These are phyloP conservation scores for Amorpha juglandis DNA, from an alignment of 2,888 invertebrate genomes.

Conservation along the genomic window DNA sequence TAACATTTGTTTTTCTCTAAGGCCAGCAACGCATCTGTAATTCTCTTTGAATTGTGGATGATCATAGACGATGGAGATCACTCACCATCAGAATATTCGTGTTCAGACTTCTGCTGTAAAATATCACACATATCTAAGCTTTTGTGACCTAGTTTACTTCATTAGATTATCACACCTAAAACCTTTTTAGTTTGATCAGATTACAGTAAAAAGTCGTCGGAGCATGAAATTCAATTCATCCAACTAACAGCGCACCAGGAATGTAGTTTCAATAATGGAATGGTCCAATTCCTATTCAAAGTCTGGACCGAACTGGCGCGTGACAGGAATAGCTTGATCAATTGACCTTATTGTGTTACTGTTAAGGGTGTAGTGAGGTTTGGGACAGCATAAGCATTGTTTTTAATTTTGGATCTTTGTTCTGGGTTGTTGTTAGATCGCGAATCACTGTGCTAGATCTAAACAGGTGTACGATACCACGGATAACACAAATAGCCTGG, in stretches of 20 bases:
- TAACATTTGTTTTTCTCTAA: too few relatives aligned
- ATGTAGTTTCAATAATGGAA: slow-evolving; percentile 26
- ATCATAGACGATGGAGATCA: too few relatives aligned
- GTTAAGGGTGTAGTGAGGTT: slow-evolving; percentile 20
- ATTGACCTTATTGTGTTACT: slow-evolving; percentile 39
- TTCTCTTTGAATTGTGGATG: too few relatives aligned
- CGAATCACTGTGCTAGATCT: too few relatives aligned
- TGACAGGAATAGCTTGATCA: slow-evolving; percentile 35
- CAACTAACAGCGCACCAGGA: slow-evolving; percentile 34
- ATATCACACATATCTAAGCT: neutral
- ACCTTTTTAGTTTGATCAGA: slow-evolving; percentile 11
- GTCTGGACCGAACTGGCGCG: slow-evolving; percentile 33
- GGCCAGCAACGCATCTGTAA: too few relatives aligned
- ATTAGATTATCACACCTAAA: neutral
- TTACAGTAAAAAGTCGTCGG: slow-evolving; percentile 35
- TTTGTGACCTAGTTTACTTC: neutral
- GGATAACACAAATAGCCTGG: too few relatives aligned
- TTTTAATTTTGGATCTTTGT: neutral
- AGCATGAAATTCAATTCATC: slow-evolving; percentile 39
- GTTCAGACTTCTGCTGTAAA: too few relatives aligned
- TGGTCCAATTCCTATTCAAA: slow-evolving; percentile 37
- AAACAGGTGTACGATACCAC: too few relatives aligned
- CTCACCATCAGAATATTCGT: too few relatives aligned
- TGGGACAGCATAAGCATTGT: neutral
- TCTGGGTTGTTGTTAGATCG: neutral